phyloP scores from a whole-genome alignment of 23 tunicate species.

The Diplosoma virens region DNA sequence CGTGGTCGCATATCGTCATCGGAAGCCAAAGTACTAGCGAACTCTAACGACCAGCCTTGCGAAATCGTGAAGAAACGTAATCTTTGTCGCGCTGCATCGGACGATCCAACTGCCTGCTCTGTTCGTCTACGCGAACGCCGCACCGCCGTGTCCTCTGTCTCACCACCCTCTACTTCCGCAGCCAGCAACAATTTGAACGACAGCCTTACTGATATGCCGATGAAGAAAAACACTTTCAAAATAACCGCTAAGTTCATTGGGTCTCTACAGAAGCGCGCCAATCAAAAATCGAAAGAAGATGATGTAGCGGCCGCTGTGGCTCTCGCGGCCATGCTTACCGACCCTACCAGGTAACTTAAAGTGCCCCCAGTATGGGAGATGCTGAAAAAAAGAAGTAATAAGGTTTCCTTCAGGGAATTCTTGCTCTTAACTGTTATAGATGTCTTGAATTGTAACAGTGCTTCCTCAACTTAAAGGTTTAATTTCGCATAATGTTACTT shows the following conservation, averaged over 20 bases:
- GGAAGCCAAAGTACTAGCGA: not conserved
- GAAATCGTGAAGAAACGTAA: not conserved
- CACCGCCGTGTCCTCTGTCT: slow-evolving; percentile 65
- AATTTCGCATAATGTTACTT: not conserved
- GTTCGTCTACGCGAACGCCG: slow-evolving; percentile 54
- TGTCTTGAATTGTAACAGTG: no score
- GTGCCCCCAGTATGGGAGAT: not conserved
- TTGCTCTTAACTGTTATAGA: no score
- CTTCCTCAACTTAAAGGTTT: not conserved
- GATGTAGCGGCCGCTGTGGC: slow-evolving; percentile 82
- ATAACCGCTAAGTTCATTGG: slow-evolving; percentile 82
- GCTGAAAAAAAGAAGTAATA: not conserved
- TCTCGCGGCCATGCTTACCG: slow-evolving; percentile 52
- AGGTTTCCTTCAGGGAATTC: not conserved
- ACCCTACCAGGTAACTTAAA: slow-evolving; percentile 50
- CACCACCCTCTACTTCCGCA: slow-evolving; percentile 15
- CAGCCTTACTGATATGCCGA: slow-evolving; percentile 36
- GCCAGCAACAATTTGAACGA: not conserved
- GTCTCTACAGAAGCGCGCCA: slow-evolving; percentile 66
- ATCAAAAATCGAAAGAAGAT: slow-evolving; percentile 57
- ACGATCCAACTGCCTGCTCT: not conserved
- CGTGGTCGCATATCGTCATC: not conserved
- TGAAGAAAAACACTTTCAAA: slow-evolving; percentile 61
- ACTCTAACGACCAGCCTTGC: not conserved
- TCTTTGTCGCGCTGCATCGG: not conserved